phyloP scores from a whole-genome alignment of 2,113 vertebrate genomes.

The Chelonoidis abingdonii region DNA sequence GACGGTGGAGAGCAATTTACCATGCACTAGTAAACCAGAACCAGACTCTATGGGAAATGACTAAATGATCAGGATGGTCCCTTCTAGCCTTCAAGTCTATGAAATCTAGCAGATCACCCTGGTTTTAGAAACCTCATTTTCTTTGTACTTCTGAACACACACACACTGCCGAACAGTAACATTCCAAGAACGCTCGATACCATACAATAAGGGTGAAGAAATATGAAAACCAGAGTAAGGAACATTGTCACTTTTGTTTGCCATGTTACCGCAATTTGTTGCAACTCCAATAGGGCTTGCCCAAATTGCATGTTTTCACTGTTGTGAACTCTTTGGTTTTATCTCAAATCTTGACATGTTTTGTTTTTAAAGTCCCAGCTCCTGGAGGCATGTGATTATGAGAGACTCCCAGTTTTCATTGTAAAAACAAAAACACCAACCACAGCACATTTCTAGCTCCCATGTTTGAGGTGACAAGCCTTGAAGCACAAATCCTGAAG shows the following conservation, averaged over 20 bases:
- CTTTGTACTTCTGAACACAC: background rate
- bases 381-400: background rate
- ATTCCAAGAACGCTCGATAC: background rate
- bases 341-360: background rate
- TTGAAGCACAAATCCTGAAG: background rate
- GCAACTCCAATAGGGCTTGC: background rate
- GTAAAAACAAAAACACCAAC: too few relatives aligned
- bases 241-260: rapidly evolving
- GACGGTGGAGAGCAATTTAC: background rate
- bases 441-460: background rate
- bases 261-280: background rate
- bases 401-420: background rate
- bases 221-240: background rate
- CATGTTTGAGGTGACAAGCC: background rate
- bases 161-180: background rate
- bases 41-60: background rate
- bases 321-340: background rate
- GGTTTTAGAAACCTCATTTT: background rate
- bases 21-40: background rate
- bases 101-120: background rate
- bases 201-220: background rate
- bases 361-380: background rate
- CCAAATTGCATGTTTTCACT: background rate
- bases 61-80: background rate
- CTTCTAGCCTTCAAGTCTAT: background rate